These are phyloP conservation scores for Xanthia icteritia DNA, from an alignment of 2,888 invertebrate genomes.

Conservation along the genomic window DNA sequence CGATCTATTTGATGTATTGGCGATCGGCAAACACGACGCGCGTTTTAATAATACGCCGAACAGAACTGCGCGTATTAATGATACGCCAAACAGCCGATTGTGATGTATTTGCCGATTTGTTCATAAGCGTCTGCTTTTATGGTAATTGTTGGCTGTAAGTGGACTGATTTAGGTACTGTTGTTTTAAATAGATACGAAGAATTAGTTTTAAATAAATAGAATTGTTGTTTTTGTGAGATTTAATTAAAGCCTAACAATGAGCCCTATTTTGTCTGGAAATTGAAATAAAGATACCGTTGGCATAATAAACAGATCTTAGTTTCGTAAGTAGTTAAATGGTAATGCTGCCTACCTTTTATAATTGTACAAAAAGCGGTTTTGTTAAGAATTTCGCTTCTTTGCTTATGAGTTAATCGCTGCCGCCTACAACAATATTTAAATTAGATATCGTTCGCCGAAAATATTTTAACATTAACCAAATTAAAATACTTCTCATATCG, in stretches of 20 bases:
- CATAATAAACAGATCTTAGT: not conserved
- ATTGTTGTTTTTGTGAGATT: not conserved
- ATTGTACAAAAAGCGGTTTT: not conserved
- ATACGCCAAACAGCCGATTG: conserved; percentile 47
- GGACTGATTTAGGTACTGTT: conserved; percentile 28
- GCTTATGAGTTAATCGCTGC: not conserved
- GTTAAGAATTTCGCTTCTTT: not conserved
- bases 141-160: conserved; percentile 56
- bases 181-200: conserved; percentile 2
- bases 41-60: conserved; percentile 61
- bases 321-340: not conserved
- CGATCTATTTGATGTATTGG: conserved; percentile 61
- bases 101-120: conserved; percentile 61
- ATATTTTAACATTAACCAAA: conserved; percentile 28
- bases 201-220: too few relatives aligned
- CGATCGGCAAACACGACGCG: conserved; percentile 44
- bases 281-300: not conserved
- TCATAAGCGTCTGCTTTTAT: conserved; percentile 61
- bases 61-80: conserved; percentile 45
- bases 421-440: conserved; percentile 1
- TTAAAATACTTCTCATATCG: conserved; percentile 30
- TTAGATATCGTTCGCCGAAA: not conserved
- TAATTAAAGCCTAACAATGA: not conserved
- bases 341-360: not conserved
- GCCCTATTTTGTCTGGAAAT: not conserved